Percentiles rank a stretch among this genome's conserved stretches.
Evolutionary conservation across 2,888 invertebrate species (phyloP).

Genomic region (Ophion obscuratus): DNA sequence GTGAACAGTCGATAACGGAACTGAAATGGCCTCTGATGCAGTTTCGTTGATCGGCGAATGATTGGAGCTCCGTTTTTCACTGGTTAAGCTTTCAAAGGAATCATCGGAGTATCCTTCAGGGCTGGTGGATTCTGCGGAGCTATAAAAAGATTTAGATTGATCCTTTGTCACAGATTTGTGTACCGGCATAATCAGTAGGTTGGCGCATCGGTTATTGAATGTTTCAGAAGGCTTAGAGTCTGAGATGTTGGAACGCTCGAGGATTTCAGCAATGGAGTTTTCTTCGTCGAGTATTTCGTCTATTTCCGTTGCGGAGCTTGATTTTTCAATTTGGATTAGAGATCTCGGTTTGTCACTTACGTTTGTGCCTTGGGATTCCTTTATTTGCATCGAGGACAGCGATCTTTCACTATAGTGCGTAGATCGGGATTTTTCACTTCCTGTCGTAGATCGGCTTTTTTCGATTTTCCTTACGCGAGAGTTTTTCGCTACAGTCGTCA

Average conservation of each 20-base stretch:
- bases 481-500: slow-evolving; percentile 9
- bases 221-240: slow-evolving; percentile 30
- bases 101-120: slow-evolving; percentile 60
- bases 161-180: slow-evolving; percentile 14
- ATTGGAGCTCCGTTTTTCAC: slow-evolving; percentile 13
- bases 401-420: slow-evolving; percentile 11
- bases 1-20: not conserved
- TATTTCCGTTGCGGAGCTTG: slow-evolving; percentile 6
- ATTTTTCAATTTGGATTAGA: slow-evolving; percentile 7
- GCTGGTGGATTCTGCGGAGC: not conserved
- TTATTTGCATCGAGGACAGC: not conserved
- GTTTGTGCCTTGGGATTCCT: not conserved
- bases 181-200: not conserved
- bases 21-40: not conserved
- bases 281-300: slow-evolving; percentile 21
- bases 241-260: slow-evolving; percentile 40
- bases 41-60: slow-evolving; percentile 1
- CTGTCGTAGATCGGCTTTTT: not conserved
- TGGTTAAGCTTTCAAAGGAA: slow-evolving; percentile 59
- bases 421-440: slow-evolving; percentile 18
- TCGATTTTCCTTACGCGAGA: not conserved
- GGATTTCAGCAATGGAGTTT: slow-evolving; percentile 27
- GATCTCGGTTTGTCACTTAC: slow-evolving; percentile 5
- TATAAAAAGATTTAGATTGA: not conserved
- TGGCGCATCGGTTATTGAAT: not conserved